These are phyloP conservation scores for Cygnus olor DNA, from an alignment of 2,797 vertebrate genomes.

Conservation along the genomic window DNA sequence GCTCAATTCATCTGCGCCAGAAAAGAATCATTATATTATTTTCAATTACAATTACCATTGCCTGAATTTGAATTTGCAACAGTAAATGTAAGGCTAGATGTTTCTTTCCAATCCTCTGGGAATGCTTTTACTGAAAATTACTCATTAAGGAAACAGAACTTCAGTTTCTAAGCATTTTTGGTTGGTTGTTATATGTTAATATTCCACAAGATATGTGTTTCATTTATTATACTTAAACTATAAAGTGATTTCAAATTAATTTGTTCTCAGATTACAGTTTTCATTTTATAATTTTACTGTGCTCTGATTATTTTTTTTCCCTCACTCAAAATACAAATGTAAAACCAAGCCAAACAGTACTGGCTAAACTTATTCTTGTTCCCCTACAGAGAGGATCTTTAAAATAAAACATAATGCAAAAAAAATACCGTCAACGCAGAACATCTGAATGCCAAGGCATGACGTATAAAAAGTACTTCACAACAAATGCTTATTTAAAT, in stretches of 20 bases:
- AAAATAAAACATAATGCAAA: neutral
- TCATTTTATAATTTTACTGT: neutral
- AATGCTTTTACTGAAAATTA: neutral
- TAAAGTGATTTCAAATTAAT: neutral
- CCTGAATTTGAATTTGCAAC: neutral
- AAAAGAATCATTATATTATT: slow-evolving; percentile 14
- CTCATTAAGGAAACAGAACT: slow-evolving; percentile 7
- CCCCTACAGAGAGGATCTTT: neutral
- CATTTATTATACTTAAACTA: neutral
- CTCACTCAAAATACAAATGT: neutral
- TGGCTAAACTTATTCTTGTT: neutral
- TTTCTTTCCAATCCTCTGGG: neutral
- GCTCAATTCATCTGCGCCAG: neutral
- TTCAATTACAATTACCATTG: neutral
- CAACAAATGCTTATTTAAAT: neutral
- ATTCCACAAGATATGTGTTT: neutral
- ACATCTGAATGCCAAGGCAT: neutral
- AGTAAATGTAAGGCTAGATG: neutral
- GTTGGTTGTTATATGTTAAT: neutral
- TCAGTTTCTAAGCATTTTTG: neutral
- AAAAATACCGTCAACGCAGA: neutral
- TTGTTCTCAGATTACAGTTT: neutral
- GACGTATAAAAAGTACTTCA: neutral
- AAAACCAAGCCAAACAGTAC: neutral
- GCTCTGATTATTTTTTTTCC: neutral